phyloP scores from a whole-genome alignment of 2,888 invertebrate species.

The Polymixis flavicincta region DNA sequence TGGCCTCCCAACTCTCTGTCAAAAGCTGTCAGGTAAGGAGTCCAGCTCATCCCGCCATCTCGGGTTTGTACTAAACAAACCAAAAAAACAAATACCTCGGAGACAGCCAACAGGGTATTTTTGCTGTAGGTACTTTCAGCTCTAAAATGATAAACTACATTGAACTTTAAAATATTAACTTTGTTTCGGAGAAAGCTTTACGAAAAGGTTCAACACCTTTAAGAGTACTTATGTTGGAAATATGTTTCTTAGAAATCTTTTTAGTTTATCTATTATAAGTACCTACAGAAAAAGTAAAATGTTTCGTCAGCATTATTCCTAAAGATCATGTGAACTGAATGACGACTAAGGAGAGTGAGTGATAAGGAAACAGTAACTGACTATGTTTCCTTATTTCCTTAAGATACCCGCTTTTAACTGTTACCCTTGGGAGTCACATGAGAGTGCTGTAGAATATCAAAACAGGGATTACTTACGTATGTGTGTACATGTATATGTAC shows the following conservation, averaged over 20 bases:
- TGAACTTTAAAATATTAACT: neutral
- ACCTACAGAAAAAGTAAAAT: neutral
- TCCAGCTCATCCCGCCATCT: too few relatives aligned
- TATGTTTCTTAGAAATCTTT: neutral
- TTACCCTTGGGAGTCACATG: neutral
- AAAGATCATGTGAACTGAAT: neutral
- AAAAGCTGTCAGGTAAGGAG: too few relatives aligned
- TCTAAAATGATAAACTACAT: neutral
- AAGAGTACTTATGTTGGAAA: neutral
- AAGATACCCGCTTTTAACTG: constrained; percentile 10
- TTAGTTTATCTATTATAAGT: neutral
- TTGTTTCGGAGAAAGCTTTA: neutral
- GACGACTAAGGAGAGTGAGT: neutral
- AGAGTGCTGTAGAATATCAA: constrained; percentile 22
- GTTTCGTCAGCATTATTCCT: neutral
- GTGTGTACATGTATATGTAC: too few relatives aligned
- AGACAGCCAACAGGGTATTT: neutral
- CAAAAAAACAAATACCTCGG: neutral
- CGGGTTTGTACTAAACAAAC: neutral
- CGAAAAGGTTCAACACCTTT: neutral
- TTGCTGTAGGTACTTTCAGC: neutral
- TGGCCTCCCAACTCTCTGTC: too few relatives aligned
- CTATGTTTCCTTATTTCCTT: neutral
- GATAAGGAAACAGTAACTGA: neutral
- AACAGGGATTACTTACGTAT: constrained; percentile 12